Evolutionary conservation across 2,888 invertebrate genomes (phyloP).

Genomic region (Spatulosminthurus flaviceps): DNA sequence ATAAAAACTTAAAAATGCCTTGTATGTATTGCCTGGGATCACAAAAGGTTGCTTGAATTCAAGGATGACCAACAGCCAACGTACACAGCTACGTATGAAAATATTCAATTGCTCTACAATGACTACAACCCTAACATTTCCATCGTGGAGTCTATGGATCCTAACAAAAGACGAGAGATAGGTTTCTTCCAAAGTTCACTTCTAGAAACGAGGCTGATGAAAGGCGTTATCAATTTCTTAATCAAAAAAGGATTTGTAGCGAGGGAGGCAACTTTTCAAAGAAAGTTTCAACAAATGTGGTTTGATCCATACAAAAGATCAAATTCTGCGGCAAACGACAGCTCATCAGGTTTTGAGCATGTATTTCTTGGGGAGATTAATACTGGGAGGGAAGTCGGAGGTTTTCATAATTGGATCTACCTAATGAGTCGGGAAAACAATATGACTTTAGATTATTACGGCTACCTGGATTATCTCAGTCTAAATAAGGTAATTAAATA

Average conservation of each 20-base stretch:
- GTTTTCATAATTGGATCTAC: slow-evolving; percentile 38
- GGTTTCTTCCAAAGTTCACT: not conserved
- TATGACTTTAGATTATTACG: not conserved
- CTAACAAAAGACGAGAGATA: not conserved
- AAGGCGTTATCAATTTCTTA: slow-evolving; percentile 21
- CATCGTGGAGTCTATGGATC: not conserved
- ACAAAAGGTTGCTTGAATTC: not conserved
- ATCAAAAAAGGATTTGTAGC: not conserved
- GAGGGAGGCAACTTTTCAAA: not conserved
- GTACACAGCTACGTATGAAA: not conserved
- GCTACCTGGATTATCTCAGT: not conserved
- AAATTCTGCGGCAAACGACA: not conserved
- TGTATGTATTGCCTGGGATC: too few species aligned
- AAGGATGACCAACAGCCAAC: not conserved
- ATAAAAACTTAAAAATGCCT: too few species aligned
- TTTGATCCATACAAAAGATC: slow-evolving; percentile 18
- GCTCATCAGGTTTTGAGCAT: slow-evolving; percentile 38
- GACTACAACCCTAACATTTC: not conserved
- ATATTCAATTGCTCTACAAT: not conserved
- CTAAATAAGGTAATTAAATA: slow-evolving; percentile 6
- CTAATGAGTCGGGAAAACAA: not conserved
- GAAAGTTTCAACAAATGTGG: slow-evolving; percentile 13
- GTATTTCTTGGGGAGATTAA: slow-evolving; percentile 29
- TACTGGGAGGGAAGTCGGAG: not conserved
- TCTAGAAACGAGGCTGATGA: not conserved